Evolutionary conservation across 2,113 vertebrate species (phyloP).

Genomic region (Ornithorhynchus anatinus): DNA sequence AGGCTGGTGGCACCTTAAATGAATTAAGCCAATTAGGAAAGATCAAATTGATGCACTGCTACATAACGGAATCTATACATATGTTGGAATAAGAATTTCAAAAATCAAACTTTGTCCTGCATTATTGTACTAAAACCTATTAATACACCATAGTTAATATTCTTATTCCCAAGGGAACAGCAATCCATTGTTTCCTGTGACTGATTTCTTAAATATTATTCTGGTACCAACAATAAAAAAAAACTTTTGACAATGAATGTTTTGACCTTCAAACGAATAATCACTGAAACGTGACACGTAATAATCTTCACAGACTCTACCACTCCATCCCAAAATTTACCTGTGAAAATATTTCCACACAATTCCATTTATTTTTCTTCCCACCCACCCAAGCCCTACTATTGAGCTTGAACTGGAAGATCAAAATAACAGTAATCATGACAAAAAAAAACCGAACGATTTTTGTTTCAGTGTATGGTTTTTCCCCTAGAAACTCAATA

Average conservation of each 20-base stretch:
- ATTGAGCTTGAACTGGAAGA: no score
- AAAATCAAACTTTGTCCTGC: background rate
- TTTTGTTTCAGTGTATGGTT: background rate
- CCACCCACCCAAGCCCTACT: no score
- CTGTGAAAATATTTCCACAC: no score
- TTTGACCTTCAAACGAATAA: no score
- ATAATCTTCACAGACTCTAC: no score
- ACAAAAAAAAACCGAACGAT: no score
- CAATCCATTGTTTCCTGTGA: background rate
- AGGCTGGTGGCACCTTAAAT: slow-evolving; percentile 24
- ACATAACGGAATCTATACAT: slow-evolving; percentile 30
- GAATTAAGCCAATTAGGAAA: slow-evolving; percentile 19
- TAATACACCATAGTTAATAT: background rate
- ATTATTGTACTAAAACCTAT: slow-evolving; percentile 1
- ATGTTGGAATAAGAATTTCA: slow-evolving; percentile 37
- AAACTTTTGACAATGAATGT: no score
- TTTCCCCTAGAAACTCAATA: background rate
- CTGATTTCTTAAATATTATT: slow-evolving; percentile 7
- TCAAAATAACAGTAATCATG: no score
- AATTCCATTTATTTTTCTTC: no score
- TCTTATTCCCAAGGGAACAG: background rate
- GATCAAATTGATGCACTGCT: slow-evolving; percentile 1
- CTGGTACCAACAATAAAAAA: no score
- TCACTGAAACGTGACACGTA: no score
- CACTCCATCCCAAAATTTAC: no score